Evolutionary conservation across 2,888 invertebrate species (phyloP), one percentile per base, ranked within the genome.

Genomic region (Molorchus minor): DNA sequence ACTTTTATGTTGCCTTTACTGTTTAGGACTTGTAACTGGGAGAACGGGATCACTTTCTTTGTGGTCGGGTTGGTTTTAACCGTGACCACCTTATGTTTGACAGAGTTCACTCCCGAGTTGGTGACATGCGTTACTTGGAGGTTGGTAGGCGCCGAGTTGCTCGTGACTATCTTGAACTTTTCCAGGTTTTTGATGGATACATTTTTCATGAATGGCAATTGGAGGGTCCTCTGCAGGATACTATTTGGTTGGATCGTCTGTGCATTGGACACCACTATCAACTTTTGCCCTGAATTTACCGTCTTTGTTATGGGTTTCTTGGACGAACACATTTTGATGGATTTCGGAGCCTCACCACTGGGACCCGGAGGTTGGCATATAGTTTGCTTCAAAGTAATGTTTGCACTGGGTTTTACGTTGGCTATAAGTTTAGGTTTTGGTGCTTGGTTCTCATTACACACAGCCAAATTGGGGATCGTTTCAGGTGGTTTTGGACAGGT

Each of bases 251-350:
- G 72, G 43, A 78, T 72, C 2, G 78, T 75, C 65, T 79, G 78
- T 13, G 79, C 73, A 64, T 77, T 79, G 4, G 80, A 80, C 40
- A 81, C 80, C 21, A 81, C 80, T 29, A 81, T 79, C 46, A 81
- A 67, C 67, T 81, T 81, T 62, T 81, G 81, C 13, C 78, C 77
- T 12, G 75, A 67, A 47, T 65, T 62, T n/a, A 67, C 62, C 21
- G 73, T 71, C 60, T 77, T 74, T 20, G 75, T 72, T 13, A 78
- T 64, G 1, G 75, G 64, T 68, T 76, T 78, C 51, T 75, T 74
- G 5, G 78, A 63, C n/a, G 75, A 58, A 52, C 75, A 74, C 45
- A 77, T 68, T 70, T 77, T 78, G 21, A 75, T 59, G 25, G 74
- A 64, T 47, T 75, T 72, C 49, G 69, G 71, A 7, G 56, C 38